Evolutionary conservation across 2,113 vertebrate genomes (phyloP).

Genomic region (Pituophis catenifer): DNA sequence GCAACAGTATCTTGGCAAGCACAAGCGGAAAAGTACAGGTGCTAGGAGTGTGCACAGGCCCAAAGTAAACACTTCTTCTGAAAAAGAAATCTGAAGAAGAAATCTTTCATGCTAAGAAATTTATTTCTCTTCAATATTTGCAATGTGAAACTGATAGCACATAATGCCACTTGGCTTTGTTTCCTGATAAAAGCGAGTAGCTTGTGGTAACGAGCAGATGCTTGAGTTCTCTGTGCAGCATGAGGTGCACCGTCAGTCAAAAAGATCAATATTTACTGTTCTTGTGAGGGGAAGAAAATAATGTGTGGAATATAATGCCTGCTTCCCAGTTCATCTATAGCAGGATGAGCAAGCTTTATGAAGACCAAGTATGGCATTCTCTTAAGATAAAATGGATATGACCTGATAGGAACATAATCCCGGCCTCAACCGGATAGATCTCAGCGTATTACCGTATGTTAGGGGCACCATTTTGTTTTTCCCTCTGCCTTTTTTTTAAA

Average conservation of each 20-base stretch:
- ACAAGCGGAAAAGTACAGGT: constrained; percentile 77
- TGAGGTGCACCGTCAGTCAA: constrained; percentile 65
- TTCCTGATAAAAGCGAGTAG: constrained; percentile 63
- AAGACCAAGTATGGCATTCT: not conserved
- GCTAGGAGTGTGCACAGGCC: constrained; percentile 62
- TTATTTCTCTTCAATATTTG: constrained; percentile 87
- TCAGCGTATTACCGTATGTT: not conserved
- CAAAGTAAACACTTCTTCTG: constrained; percentile 74
- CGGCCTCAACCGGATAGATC: not conserved
- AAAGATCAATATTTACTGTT: constrained; percentile 84
- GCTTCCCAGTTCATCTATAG: constrained; percentile 54
- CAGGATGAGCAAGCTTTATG: constrained; percentile 17
- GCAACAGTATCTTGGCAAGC: constrained; percentile 67
- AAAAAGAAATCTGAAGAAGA: constrained; percentile 67
- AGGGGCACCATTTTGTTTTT: not conserved
- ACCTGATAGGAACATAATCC: not conserved
- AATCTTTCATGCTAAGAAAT: constrained; percentile 75
- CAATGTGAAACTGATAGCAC: constrained; percentile 68
- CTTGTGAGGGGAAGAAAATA: constrained; percentile 61
- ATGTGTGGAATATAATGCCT: constrained; percentile 51
- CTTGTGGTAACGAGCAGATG: constrained; percentile 67
- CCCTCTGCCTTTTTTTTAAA: not conserved
- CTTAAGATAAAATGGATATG: not conserved
- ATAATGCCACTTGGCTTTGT: constrained; percentile 71
- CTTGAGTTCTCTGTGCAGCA: constrained; percentile 63